Evolutionary conservation across 2,797 vertebrate species (phyloP).

Genomic region (Neosilurus hyrtlii): DNA sequence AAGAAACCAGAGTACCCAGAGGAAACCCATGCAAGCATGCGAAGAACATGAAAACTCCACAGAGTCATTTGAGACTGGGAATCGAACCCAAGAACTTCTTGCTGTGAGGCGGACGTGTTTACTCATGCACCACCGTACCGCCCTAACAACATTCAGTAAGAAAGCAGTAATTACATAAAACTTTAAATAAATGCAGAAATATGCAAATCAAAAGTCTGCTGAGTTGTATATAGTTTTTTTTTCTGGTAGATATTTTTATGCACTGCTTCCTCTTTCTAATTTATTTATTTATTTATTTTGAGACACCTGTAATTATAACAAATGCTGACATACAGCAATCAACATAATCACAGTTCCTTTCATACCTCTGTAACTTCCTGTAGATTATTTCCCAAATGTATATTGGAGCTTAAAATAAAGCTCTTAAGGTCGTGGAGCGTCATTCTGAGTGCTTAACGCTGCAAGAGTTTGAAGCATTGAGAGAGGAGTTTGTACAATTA

Average conservation of each 20-base stretch:
- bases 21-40: no score
- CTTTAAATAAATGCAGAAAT: constrained; percentile 74
- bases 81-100: no score
- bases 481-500: background rate
- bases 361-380: background rate
- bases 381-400: constrained; percentile 11
- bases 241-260: constrained; percentile 70
- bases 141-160: constrained; percentile 46
- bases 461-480: background rate
- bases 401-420: constrained; percentile 12
- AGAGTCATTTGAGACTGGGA: no score
- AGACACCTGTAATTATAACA: constrained; percentile 78
- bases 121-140: background rate
- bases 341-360: constrained; percentile 53
- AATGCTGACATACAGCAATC: constrained; percentile 71
- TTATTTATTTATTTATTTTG: constrained; percentile 29
- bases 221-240: constrained; percentile 73
- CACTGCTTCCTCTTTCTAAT: constrained; percentile 56
- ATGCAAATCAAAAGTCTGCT: constrained; percentile 69
- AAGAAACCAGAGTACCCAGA: no score
- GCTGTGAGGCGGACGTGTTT: no score
- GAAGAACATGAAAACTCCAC: no score
- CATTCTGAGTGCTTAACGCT: background rate
- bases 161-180: constrained; percentile 72
- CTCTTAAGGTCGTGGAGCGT: constrained; percentile 4